phyloP scores from a whole-genome alignment of 2,888 invertebrate genomes.

The Ommatoiulus sabulosus region DNA sequence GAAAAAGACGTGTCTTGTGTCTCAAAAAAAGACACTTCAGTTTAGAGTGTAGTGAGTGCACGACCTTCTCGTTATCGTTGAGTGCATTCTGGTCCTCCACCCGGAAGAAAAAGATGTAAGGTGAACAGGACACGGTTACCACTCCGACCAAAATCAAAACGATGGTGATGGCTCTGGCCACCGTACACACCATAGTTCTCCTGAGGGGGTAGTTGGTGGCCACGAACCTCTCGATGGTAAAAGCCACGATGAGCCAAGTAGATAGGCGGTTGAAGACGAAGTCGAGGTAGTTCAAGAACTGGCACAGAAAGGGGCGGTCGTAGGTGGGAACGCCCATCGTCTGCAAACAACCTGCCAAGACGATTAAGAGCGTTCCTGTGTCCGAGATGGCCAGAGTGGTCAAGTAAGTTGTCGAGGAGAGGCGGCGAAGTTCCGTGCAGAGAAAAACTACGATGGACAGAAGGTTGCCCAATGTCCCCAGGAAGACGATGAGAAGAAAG shows the following conservation, averaged over 20 bases:
- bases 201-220: constrained; percentile 68
- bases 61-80: no score
- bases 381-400: constrained; percentile 54
- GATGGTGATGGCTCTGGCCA: constrained; percentile 76
- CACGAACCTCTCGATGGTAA: constrained; percentile 56
- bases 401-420: constrained; percentile 53
- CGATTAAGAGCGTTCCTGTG: constrained; percentile 16
- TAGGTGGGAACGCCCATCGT: constrained; percentile 38
- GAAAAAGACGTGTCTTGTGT: no score
- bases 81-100: no score
- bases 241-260: constrained; percentile 56
- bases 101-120: no score
- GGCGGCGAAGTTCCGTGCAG: constrained; percentile 50
- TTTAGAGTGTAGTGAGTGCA: no score
- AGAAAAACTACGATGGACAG: constrained; percentile 53
- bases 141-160: constrained; percentile 71
- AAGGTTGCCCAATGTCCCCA: constrained; percentile 54
- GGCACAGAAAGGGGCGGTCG: constrained; percentile 53
- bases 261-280: constrained; percentile 54
- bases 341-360: constrained; percentile 62
- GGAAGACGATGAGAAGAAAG: constrained; percentile 23
- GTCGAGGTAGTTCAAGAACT: constrained; percentile 42
- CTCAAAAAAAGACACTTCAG: no score
- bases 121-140: constrained; percentile 72
- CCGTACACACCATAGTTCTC: constrained; percentile 79